Base-by-base conservation (phyloP, 2,888 invertebrate species). In the Meta bourneti region DNA sequence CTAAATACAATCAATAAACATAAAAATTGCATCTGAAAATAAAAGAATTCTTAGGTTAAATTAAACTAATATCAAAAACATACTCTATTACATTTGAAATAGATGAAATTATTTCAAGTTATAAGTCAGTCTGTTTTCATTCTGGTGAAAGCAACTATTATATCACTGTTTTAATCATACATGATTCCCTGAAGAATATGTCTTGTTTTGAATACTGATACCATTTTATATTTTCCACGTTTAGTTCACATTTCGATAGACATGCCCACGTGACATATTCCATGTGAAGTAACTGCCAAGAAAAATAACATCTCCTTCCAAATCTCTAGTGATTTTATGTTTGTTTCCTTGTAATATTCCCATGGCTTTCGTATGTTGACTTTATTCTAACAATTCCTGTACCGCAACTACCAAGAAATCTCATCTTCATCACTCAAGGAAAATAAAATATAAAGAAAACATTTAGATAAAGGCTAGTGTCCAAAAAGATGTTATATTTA, bases 341-440 rank as follows among this genome's bases (percentile, higher is more conserved):
- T 61, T 61, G 61, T 9, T 61, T 61, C 61, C 61, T 61, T 61
- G 13, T 16, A 16, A 11, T 61, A 61, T 61, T 61, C 61, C 61
- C 61, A 11, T 16, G 61, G 61, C 61, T 61, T 61, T 16, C 61
- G 13, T 5, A 9, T 61, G 61, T 61, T 61, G 11, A 61, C 11
- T 61, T 61, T 61, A 61, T 61, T 61, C 61, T 61, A 61, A 61
- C 61, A 61, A 61, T 61, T 61, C 16, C 61, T 61, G 13, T 61
- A 61, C 61, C 61, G 11, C 61, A 61, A 5, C 61, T 16, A 61
- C 61, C 61, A 61, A 61, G 61, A 61, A 34, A 61, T 61, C 61
- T 61, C 61, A 61, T 61, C 61, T 61, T 61, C 61, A 61, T 61
- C 61, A 61, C 61, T 61, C 61, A 61, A 61, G 61, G 61, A 61